phyloP scores from a whole-genome alignment of 2,113 vertebrate species.

The Orthonyx spaldingii region DNA sequence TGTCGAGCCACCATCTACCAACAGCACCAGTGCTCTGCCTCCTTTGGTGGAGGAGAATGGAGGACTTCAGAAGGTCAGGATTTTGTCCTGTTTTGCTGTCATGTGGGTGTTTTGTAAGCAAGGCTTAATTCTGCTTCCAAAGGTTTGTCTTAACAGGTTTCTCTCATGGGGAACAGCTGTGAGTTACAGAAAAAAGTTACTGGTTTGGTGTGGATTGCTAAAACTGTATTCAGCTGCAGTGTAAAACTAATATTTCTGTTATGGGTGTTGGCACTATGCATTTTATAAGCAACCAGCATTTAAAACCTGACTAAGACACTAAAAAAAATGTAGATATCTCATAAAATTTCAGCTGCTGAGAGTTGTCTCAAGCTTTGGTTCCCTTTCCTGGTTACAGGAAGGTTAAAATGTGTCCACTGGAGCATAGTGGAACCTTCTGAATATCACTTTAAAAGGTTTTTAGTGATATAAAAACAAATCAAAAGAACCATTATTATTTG shows the following conservation, averaged over 20 bases:
- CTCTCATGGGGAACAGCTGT: background rate
- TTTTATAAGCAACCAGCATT: background rate
- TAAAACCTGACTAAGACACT: background rate
- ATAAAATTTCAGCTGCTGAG: background rate
- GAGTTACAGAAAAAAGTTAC: background rate
- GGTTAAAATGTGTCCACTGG: background rate
- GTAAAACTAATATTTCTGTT: background rate
- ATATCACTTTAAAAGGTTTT: background rate
- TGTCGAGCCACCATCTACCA: constrained; percentile 86
- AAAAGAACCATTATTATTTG: background rate
- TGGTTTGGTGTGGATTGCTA: background rate
- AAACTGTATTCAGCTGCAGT: background rate
- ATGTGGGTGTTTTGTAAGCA: background rate
- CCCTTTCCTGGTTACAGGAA: background rate
- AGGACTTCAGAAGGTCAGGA: constrained; percentile 88
- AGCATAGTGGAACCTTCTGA: background rate
- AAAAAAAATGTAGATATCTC: background rate
- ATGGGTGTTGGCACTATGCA: background rate
- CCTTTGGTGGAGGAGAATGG: constrained; percentile 91
- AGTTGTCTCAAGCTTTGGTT: background rate
- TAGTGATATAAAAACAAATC: background rate
- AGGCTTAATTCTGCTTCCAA: background rate
- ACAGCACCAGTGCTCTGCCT: constrained; percentile 82
- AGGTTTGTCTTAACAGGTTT: background rate
- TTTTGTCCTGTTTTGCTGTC: background rate